phyloP scores from a whole-genome alignment of 2,797 vertebrate species.

The Rachycentron canadum region DNA sequence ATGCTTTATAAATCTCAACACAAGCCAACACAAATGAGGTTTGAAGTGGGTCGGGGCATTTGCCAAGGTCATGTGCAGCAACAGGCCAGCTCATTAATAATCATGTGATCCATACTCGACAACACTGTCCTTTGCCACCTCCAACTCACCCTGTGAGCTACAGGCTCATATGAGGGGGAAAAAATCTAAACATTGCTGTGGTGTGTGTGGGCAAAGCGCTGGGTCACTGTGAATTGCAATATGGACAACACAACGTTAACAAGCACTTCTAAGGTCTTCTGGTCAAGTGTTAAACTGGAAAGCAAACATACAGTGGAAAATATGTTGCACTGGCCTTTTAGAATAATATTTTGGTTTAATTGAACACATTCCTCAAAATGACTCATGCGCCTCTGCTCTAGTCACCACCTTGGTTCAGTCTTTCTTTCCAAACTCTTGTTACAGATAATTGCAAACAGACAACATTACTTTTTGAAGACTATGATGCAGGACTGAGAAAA shows the following conservation, averaged over 20 bases:
- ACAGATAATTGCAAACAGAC: conserved; percentile 80
- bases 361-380: conserved; percentile 71
- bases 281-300: conserved; percentile 44
- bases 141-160: conserved; percentile 39
- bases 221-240: conserved; percentile 15
- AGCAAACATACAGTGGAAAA: conserved; percentile 61
- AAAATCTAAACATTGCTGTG: conserved; percentile 27
- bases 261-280: conserved; percentile 20
- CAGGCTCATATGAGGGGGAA: conserved; percentile 7
- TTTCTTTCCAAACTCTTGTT: conserved; percentile 60
- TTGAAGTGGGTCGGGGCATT: conserved; percentile 65
- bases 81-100: conserved; percentile 71
- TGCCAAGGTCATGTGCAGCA: conserved; percentile 67
- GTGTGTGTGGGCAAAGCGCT: conserved; percentile 17
- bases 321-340: conserved; percentile 64
- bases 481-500: conserved; percentile 52
- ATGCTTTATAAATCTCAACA: conserved; percentile 63
- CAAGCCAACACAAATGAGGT: conserved; percentile 50
- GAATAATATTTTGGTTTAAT: conserved; percentile 75
- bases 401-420: conserved; percentile 66
- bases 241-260: conserved; percentile 36
- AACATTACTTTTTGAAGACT: conserved; percentile 63
- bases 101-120: conserved; percentile 64
- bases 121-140: conserved; percentile 60
- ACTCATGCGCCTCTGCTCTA: conserved; percentile 63